phyloP scores from a whole-genome alignment of 2,113 vertebrate species.

The Thunnus thynnus region DNA sequence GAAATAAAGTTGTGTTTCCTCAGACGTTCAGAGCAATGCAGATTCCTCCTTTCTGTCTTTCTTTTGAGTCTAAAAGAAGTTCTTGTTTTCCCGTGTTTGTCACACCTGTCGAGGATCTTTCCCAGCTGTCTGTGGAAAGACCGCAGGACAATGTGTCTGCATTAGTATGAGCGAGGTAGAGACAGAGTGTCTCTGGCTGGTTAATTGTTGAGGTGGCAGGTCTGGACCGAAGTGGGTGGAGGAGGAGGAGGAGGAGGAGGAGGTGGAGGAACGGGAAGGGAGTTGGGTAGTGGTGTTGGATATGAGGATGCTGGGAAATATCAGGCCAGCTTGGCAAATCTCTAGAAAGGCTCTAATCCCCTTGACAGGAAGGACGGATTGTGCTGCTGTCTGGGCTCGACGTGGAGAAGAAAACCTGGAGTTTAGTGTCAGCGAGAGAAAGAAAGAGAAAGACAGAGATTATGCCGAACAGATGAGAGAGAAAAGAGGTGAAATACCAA shows the following conservation, averaged over 20 bases:
- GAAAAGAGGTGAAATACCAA: no score
- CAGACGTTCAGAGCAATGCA: no score
- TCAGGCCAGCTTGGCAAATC: conserved; percentile 55
- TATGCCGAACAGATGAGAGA: neutral
- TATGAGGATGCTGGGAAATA: conserved; percentile 59
- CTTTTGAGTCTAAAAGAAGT: neutral
- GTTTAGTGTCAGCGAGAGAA: neutral
- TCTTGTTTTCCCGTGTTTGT: neutral
- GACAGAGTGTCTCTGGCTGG: conserved; percentile 25
- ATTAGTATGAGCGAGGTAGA: conserved; percentile 30
- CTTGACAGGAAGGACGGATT: conserved; percentile 49
- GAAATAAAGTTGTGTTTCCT: no score
- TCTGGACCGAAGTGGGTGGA: conserved; percentile 33
- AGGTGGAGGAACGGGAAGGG: neutral
- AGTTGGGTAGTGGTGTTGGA: neutral
- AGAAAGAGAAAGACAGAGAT: neutral
- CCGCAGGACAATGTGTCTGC: conserved; percentile 11
- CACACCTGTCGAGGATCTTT: conserved; percentile 36
- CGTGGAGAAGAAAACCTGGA: conserved; percentile 12
- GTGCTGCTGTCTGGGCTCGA: conserved; percentile 40
- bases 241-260: neutral
- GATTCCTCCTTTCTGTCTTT: no score
- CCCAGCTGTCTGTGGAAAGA: neutral
- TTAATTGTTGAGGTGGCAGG: conserved; percentile 71
- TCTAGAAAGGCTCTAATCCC: conserved; percentile 49